These are phyloP conservation scores for Heptranchias perlo DNA, from an alignment of 2,113 vertebrate species.

Conservation along the genomic window DNA sequence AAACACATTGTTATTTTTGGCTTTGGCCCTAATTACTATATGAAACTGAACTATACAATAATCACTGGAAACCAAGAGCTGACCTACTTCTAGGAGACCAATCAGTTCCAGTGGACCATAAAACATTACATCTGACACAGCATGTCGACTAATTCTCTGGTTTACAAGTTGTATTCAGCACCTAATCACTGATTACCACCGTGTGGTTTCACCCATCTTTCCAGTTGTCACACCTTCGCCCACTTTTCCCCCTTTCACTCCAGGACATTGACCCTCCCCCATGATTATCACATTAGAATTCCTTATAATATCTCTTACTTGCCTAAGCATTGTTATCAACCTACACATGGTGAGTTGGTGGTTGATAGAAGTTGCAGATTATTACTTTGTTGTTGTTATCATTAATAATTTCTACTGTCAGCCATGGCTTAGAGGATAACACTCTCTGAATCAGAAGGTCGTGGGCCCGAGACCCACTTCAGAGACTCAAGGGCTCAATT, in stretches of 20 bases:
- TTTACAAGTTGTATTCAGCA: not conserved
- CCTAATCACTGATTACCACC: not conserved
- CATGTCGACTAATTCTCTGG: not conserved
- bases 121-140: not conserved
- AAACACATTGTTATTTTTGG: conserved; percentile 6
- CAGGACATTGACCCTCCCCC: no score
- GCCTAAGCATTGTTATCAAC: not conserved
- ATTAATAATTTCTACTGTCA: not conserved
- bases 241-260: no score
- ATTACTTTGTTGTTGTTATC: not conserved
- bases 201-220: not conserved
- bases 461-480: not conserved
- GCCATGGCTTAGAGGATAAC: not conserved
- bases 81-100: not conserved
- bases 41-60: not conserved
- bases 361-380: not conserved
- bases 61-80: not conserved
- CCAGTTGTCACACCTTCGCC: not conserved
- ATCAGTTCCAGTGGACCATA: not conserved
- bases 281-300: not conserved
- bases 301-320: not conserved
- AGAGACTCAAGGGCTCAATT: not conserved
- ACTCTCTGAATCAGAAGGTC: not conserved
- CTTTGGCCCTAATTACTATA: not conserved
- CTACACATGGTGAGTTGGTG: not conserved